These are phyloP conservation scores for Glossophaga mutica DNA, from an alignment of 2,797 vertebrate genomes.

Conservation along the genomic window DNA sequence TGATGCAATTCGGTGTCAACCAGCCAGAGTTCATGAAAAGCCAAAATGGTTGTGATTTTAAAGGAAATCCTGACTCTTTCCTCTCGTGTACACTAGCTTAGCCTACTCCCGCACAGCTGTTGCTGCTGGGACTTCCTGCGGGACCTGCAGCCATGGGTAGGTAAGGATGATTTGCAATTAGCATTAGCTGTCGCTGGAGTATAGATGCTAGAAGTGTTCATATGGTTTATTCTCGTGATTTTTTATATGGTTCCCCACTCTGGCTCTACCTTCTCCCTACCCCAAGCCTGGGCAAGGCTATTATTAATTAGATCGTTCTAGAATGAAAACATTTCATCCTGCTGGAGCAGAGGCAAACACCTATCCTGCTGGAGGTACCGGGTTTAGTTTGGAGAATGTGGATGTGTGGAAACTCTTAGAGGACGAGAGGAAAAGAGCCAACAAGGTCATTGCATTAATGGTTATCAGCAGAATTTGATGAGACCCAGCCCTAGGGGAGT, in stretches of 20 bases:
- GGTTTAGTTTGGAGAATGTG: not conserved
- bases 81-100: not conserved
- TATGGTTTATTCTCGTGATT: not conserved
- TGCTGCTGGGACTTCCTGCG: not conserved
- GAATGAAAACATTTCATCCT: not conserved
- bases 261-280: not conserved
- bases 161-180: not conserved
- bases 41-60: not conserved
- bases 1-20: fast-evolving
- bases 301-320: not conserved
- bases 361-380: not conserved
- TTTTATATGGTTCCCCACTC: not conserved
- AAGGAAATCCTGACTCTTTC: not conserved
- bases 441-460: not conserved
- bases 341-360: not conserved
- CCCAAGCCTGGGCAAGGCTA: not conserved
- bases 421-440: not conserved
- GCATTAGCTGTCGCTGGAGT: not conserved
- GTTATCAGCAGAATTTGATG: not conserved
- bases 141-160: not conserved
- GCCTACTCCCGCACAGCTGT: not conserved
- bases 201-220: not conserved
- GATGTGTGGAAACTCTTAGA: not conserved
- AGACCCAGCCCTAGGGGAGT: not conserved
- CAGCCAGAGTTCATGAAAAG: not conserved